These are phyloP conservation scores for Hybos culiciformis DNA, from an alignment of 2,888 invertebrate genomes.

Conservation along the genomic window DNA sequence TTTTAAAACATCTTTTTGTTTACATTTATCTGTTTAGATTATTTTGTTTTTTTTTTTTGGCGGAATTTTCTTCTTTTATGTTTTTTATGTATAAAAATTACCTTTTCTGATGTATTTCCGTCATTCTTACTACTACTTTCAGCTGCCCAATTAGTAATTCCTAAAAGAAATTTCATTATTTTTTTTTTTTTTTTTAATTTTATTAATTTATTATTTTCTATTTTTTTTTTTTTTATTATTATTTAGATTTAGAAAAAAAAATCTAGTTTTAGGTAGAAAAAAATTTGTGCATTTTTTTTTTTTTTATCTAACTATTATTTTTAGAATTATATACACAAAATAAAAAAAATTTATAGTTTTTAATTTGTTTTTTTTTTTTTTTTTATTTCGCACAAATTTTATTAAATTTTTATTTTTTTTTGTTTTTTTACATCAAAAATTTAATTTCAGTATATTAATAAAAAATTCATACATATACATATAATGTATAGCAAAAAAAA, in stretches of 20 bases:
- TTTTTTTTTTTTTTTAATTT: neutral
- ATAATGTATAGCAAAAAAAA: too few species aligned
- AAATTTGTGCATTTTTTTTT: too few species aligned
- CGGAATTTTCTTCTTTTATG: neutral
- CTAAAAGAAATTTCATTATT: constrained; percentile 27
- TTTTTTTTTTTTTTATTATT: neutral
- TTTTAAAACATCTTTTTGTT: too few species aligned
- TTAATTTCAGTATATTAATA: too few species aligned
- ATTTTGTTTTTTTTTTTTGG: neutral
- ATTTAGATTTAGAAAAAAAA: neutral
- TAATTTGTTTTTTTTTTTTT: neutral
- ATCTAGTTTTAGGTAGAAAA: too few species aligned
- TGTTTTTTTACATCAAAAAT: neutral
- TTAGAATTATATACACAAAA: neutral
- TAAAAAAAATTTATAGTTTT: neutral
- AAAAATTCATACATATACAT: too few species aligned
- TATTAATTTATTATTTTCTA: constrained; percentile 1
- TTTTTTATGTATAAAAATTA: constrained; percentile 17
- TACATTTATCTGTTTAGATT: neutral
- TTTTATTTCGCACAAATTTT: neutral
- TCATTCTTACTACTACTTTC: constrained; percentile 32
- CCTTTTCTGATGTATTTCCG: constrained; percentile 34
- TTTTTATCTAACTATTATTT: neutral
- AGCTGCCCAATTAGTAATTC: constrained; percentile 34
- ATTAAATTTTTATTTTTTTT: neutral